These are phyloP conservation scores for Aelia acuminata DNA, from an alignment of 2,888 invertebrate genomes.

Conservation along the genomic window DNA sequence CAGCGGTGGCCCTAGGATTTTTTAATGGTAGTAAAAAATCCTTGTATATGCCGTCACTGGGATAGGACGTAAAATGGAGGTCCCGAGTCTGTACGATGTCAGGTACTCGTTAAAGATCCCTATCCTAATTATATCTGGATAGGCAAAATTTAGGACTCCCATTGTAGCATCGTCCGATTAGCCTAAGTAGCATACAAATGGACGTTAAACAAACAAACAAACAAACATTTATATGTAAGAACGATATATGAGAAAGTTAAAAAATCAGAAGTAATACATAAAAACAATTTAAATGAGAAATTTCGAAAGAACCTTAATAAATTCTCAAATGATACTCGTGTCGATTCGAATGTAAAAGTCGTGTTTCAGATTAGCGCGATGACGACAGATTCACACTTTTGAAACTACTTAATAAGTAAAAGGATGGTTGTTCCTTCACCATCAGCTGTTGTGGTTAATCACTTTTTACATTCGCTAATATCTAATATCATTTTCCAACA, in stretches of 20 bases:
- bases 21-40: too few species aligned
- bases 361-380: not conserved
- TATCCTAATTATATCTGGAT: too few species aligned
- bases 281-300: not conserved
- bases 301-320: not conserved
- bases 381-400: not conserved
- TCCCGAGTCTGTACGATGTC: too few species aligned
- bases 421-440: not conserved
- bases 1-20: too few species aligned
- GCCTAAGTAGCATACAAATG: too few species aligned
- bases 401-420: not conserved
- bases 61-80: too few species aligned
- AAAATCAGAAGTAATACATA: not conserved
- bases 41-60: too few species aligned
- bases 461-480: not conserved
- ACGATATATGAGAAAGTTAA: not conserved
- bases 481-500: not conserved
- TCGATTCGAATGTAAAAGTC: slow-evolving; percentile 10
- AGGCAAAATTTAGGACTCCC: too few species aligned
- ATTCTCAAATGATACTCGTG: not conserved
- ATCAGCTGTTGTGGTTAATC: not conserved
- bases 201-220: too few species aligned
- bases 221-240: too few species aligned
- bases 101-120: too few species aligned
- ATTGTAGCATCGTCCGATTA: too few species aligned